Conservation (phyloP, 2,888 invertebrate genomes). For the Lithosia quadra region DNA sequence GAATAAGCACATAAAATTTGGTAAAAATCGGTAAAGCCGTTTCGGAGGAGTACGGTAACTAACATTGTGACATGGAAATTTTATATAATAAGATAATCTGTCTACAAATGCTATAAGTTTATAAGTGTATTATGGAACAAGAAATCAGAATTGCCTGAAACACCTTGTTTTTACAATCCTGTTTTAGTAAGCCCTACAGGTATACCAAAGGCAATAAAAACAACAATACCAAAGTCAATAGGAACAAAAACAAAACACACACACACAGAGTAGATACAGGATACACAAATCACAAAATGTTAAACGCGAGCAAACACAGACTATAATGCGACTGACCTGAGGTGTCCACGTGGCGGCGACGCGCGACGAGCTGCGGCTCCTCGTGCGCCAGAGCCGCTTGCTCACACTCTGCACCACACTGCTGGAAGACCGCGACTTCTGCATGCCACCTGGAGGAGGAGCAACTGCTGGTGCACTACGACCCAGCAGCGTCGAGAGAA, state of each 20-base stretch:
- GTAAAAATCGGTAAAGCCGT: too few species aligned
- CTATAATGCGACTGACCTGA: constrained; percentile 90
- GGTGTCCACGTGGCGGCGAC: constrained; percentile 92
- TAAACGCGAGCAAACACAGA: constrained; percentile 27
- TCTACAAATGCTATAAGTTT: too few species aligned
- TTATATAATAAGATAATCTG: too few species aligned
- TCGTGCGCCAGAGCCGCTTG: constrained; percentile 94
- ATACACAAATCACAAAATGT: background rate
- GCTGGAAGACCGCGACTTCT: constrained; percentile 96
- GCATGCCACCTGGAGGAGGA: constrained; percentile 91
- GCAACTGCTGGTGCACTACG: constrained; percentile 70
- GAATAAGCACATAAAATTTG: too few species aligned
- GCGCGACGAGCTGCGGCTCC: constrained; percentile 94
- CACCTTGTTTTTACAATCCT: too few species aligned
- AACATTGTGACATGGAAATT: too few species aligned
- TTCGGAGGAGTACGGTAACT: too few species aligned
- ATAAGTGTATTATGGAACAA: too few species aligned
- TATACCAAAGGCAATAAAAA: background rate
- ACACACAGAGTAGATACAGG: background rate
- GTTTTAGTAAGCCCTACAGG: background rate
- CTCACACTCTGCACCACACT: constrained; percentile 95
- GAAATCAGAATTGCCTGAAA: too few species aligned
- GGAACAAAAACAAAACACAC: background rate
- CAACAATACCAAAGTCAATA: background rate
- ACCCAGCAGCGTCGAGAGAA: constrained; percentile 75